Evolutionary conservation across 2,113 vertebrate species (phyloP), one percentile per base, ranked within the genome.

Genomic region (Cephalopholis sonnerati): DNA sequence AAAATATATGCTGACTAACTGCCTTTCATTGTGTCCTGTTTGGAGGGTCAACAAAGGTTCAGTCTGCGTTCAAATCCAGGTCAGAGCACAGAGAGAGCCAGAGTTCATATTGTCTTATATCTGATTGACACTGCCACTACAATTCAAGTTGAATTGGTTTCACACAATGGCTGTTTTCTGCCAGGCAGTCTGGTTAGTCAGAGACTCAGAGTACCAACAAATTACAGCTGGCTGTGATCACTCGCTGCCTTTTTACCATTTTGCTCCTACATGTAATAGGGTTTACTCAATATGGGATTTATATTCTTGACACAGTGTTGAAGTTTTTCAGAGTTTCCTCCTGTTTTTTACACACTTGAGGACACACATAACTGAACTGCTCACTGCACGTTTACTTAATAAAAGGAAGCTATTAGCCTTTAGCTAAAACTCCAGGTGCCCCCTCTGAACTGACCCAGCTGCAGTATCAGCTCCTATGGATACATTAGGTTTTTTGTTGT

Each of bases 61-160:
- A 83, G 29, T 16, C 55, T n/a, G 73, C 73, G 86, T 90, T 91
- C 84, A 90, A 77, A 81, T 87, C 46, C 71, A 66, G 90, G 90
- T 83, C 90, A 85, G 51, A 68, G 20, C 29, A 13, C 44, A 22
- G 24, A 63, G 41, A 69, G 57, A 82, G 44, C 22, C 22, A 61
- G 32, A 54, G 62, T 58, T 72, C 57, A 83, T 25, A 15, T 41
- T 22, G 41, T 61, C 39, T 44, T 32, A 46, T 22, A 51, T 69
- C 27, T 67, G 63, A 62, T 18, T 20, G 3, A 39, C 58, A 17
- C 5, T 27, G 1, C 18, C 41, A 2, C 32, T 3, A 32, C 58
- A 46, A 64, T 12, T 55, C 48, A 24, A 63, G 24, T 9, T 32
- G 50, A 46, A 72, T 57, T 55, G 68, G 24, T 72, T 58, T 22